Evolutionary conservation across 2,888 invertebrate species (phyloP).

Genomic region (Crematogaster levior): DNA sequence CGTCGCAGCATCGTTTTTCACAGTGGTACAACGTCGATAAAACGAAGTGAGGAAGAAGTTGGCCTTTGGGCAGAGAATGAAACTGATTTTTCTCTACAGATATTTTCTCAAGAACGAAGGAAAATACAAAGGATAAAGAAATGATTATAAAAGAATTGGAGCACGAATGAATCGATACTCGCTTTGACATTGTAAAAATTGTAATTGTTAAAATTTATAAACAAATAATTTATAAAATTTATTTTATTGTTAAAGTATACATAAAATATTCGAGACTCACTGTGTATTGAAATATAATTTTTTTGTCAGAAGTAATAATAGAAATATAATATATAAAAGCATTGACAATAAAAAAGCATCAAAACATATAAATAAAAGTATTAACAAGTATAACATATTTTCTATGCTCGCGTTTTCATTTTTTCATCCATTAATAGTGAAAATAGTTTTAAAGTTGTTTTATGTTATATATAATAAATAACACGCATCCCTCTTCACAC

Average conservation of each 20-base stretch:
- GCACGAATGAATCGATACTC: not conserved
- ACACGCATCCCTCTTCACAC: too few relatives aligned
- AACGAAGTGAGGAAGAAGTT: conserved; percentile 16
- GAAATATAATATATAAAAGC: too few relatives aligned
- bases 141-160: conserved; percentile 34
- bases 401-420: not conserved
- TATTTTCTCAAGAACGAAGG: conserved; percentile 19
- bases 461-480: too few relatives aligned
- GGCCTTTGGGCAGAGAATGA: conserved; percentile 19
- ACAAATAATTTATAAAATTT: too few relatives aligned
- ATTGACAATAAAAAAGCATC: too few relatives aligned
- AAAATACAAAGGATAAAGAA: conserved; percentile 3
- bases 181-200: not conserved
- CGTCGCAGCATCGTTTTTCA: conserved; percentile 42
- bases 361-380: too few relatives aligned
- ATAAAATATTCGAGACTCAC: not conserved
- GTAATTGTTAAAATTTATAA: not conserved
- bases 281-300: not conserved
- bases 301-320: not conserved
- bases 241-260: too few relatives aligned
- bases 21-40: conserved; percentile 16
- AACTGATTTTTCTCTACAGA: conserved; percentile 33
- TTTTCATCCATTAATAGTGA: not conserved
- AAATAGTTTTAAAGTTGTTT: not conserved
- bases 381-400: not conserved